These are phyloP conservation scores for Pseudochaenichthys georgianus DNA, from an alignment of 2,797 vertebrate species.

Conservation along the genomic window DNA sequence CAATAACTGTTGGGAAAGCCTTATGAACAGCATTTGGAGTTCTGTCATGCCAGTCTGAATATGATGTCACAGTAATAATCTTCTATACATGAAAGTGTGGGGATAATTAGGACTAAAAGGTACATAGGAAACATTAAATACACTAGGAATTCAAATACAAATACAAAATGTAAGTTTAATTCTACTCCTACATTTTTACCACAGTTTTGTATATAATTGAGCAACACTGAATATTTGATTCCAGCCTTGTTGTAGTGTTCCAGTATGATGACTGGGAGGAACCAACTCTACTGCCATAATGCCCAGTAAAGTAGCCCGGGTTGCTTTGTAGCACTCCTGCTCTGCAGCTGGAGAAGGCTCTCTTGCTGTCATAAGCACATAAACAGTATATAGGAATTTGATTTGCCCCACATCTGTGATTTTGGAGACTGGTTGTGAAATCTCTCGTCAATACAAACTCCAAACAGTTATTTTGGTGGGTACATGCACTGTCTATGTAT, in stretches of 20 bases:
- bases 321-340: conserved; percentile 3
- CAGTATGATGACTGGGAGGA: conserved; percentile 10
- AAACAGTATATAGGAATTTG: not conserved
- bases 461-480: conserved; percentile 9
- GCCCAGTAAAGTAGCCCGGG: not conserved
- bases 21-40: not conserved
- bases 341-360: conserved; percentile 4
- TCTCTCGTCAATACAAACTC: no score
- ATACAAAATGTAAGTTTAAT: not conserved
- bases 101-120: not conserved
- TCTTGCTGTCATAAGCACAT: conserved; percentile 19
- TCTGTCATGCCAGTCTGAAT: conserved; percentile 15
- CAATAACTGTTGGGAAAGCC: conserved; percentile 1
- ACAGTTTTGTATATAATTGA: conserved; percentile 27
- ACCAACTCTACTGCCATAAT: conserved; percentile 37
- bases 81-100: not conserved
- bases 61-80: conserved; percentile 11
- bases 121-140: conserved; percentile 5
- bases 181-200: conserved; percentile 6
- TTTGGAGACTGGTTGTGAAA: conserved; percentile 6
- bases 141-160: conserved; percentile 1
- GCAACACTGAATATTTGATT: conserved; percentile 22
- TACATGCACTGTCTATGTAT: conserved; percentile 52
- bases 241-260: not conserved
- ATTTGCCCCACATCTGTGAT: conserved; percentile 34